A percentile compares a stretch with the other conserved stretches of the same genome.
Conservation (phyloP, 2,113 vertebrate species). For the Cochlearius cochlearius region DNA sequence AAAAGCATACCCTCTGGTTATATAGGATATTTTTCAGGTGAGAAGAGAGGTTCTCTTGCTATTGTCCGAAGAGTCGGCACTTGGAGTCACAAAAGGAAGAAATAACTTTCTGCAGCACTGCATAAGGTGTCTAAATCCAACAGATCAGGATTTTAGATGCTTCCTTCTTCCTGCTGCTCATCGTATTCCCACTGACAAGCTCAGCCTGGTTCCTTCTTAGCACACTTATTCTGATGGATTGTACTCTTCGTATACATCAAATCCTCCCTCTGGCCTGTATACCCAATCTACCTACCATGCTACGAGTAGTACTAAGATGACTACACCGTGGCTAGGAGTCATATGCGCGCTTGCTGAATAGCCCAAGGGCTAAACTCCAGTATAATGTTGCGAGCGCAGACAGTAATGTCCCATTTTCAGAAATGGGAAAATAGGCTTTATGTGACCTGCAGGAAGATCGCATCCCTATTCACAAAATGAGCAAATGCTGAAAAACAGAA, state of each 20-base stretch:
- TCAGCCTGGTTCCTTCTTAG: background rate
- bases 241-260: background rate
- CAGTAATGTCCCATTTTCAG: background rate
- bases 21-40: background rate
- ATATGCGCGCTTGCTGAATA: background rate
- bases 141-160: background rate
- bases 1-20: background rate
- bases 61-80: background rate
- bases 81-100: background rate
- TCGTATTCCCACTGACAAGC: background rate
- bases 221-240: background rate
- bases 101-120: background rate
- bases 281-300: background rate
- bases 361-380: background rate
- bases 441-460: background rate
- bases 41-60: background rate
- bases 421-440: background rate
- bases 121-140: background rate
- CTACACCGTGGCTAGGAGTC: accelerated
- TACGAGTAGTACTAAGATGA: background rate
- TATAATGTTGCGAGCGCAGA: background rate
- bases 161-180: background rate
- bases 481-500: background rate
- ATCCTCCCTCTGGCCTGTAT: background rate
- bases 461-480: background rate